phyloP scores from a whole-genome alignment of 2,797 vertebrate species.

The Sebastes oblongus region DNA sequence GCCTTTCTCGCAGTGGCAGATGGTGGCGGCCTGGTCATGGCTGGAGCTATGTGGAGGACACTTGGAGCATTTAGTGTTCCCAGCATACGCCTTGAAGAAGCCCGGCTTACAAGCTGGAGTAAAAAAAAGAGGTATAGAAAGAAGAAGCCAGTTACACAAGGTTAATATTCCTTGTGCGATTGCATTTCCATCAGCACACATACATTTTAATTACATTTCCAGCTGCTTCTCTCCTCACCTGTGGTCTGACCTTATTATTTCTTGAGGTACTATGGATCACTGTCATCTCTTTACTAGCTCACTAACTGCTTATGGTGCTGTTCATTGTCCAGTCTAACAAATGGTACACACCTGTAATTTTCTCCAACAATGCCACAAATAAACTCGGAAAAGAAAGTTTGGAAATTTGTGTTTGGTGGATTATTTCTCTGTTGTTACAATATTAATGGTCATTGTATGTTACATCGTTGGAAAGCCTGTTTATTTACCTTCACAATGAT shows the following conservation, averaged over 20 bases:
- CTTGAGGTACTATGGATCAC: constrained; percentile 32
- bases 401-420: too few relatives aligned
- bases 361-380: background rate
- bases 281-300: constrained; percentile 33
- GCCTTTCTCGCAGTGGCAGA: constrained; percentile 95
- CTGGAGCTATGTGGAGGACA: constrained; percentile 95
- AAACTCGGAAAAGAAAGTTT: too few relatives aligned
- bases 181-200: constrained; percentile 15
- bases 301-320: constrained; percentile 2
- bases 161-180: constrained; percentile 16
- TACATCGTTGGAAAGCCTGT: too few relatives aligned
- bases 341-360: constrained; percentile 22
- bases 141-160: constrained; percentile 2
- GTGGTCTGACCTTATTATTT: constrained; percentile 53
- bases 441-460: accelerated
- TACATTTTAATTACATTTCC: constrained; percentile 27
- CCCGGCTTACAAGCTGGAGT: constrained; percentile 91
- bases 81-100: constrained; percentile 96
- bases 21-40: constrained; percentile 89
- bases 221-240: constrained; percentile 49
- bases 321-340: constrained; percentile 18
- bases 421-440: too few relatives aligned
- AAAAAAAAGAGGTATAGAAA: background rate
- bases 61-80: constrained; percentile 95
- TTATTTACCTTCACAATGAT: too few relatives aligned